Conservation (phyloP, 2,797 vertebrate genomes). For the Orestias chungarensis region DNA sequence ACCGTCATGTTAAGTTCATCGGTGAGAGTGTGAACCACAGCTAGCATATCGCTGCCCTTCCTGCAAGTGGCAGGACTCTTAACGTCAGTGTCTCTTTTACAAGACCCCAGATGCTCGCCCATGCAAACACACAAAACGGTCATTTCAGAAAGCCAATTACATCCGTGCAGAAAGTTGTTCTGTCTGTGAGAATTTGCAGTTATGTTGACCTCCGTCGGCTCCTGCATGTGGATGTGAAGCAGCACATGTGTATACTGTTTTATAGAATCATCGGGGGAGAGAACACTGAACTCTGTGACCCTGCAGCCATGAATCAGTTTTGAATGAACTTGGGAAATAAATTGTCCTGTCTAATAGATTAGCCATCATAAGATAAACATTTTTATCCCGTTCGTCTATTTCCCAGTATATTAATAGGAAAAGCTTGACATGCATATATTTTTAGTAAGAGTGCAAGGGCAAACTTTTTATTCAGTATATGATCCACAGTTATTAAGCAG, state of each 20-base stretch:
- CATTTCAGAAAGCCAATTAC: constrained; percentile 38
- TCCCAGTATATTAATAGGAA: constrained; percentile 13
- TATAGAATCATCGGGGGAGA: constrained; percentile 28
- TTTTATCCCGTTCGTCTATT: constrained; percentile 11
- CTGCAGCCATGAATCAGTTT: constrained; percentile 20
- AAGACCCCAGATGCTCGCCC: constrained; percentile 56
- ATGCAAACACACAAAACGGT: constrained; percentile 33
- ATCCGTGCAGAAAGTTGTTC: constrained; percentile 6
- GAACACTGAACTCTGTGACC: constrained; percentile 33
- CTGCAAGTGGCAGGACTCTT: constrained; percentile 66
- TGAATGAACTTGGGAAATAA: constrained; percentile 27
- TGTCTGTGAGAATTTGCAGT: constrained; percentile 37
- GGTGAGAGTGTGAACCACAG: constrained; percentile 62
- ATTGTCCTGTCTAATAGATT: background rate
- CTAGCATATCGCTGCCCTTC: constrained; percentile 50
- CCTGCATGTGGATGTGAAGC: constrained; percentile 9
- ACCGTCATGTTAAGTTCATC: constrained; percentile 53
- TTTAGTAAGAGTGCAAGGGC: constrained; percentile 16
- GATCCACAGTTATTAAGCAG: background rate
- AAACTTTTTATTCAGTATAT: constrained; percentile 13
- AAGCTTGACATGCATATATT: background rate
- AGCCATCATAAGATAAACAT: constrained; percentile 4
- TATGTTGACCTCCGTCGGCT: constrained; percentile 25
- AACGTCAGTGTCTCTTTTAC: constrained; percentile 67
- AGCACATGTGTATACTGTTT: constrained; percentile 19